Base-by-base conservation (phyloP, 2,113 vertebrate species). In the Tinamus guttatus region DNA sequence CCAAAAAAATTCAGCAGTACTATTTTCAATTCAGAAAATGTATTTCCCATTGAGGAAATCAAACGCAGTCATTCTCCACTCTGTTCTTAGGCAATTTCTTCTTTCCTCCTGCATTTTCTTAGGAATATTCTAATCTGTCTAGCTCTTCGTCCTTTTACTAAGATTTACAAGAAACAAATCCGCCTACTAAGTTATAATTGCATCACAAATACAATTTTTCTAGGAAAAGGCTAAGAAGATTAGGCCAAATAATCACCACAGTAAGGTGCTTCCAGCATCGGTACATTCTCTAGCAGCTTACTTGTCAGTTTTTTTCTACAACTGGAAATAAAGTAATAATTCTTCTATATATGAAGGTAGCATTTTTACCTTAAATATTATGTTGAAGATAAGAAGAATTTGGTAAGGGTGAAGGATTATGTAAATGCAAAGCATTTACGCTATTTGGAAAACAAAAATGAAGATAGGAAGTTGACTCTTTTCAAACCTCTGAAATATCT, bases 401-500 rank as follows among this genome's bases (percentile, higher is more conserved):
- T 87, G 21, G 77, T 80, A 83, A 83, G 32, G 52, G 11, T 82
- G 85, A 94, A 91, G 68, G 87, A 85, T 91, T 77, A 81, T 71
- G 28, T 93, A n/a, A 80, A 56, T 24, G 9, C 47, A 71, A 91
- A 87, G 24, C 36, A 56, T 45, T 28, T 4, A 9, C 45, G 49
- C 87, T 54, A 51, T 87, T 87, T 89, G 71, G 75, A 41, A 95
- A 77, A 87, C 76, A 93, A 71, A 95, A 95, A 85, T 77, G 59
- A 91, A 80, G 21, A 51, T 24, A 80, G 82, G 69, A 8, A 5
- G 6, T 43, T 70, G 45, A 69, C 16, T 74, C 63, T 56, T 80
- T 88, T 73, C 63, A 85, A 34, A 27, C 13, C 51, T 71, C 25
- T 27, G 67, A 70, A 45, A 34, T 45, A 45, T 10, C 36, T 80